Evolutionary conservation across 2,888 invertebrate species (phyloP).

Genomic region (Scaptomyza reducta): DNA sequence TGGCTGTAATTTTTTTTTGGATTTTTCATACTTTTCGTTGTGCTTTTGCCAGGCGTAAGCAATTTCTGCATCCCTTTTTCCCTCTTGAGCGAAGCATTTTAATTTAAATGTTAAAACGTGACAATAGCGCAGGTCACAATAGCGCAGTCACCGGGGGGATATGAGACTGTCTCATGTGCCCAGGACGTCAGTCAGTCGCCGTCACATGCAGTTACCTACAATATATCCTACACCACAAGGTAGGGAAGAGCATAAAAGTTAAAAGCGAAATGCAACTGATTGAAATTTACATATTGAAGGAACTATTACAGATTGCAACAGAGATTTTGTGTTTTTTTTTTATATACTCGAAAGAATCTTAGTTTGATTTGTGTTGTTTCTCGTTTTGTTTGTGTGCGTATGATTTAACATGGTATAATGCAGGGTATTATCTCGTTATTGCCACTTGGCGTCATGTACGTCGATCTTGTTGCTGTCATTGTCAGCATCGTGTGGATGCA

Average conservation of each 20-base stretch:
- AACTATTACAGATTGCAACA: background rate
- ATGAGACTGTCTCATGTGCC: slow-evolving; percentile 55
- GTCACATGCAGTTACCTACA: slow-evolving; percentile 35
- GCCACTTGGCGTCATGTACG: slow-evolving; percentile 13
- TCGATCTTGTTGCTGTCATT: slow-evolving; percentile 49
- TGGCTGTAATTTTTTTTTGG: slow-evolving; percentile 56
- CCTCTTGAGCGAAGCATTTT: slow-evolving; percentile 76
- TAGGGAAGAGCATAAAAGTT: background rate
- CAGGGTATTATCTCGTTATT: slow-evolving; percentile 51
- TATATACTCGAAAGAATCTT: background rate
- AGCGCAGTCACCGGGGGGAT: slow-evolving; percentile 49
- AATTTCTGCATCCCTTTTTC: slow-evolving; percentile 53
- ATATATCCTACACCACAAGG: slow-evolving; percentile 2
- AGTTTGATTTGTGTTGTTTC: background rate
- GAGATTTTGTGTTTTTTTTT: background rate
- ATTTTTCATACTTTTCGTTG: slow-evolving; percentile 11
- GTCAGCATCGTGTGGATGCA: slow-evolving; percentile 35
- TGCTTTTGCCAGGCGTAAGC: slow-evolving; percentile 55
- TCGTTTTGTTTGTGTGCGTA: background rate
- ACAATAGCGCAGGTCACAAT: slow-evolving; percentile 75
- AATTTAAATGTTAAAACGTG: slow-evolving; percentile 79
- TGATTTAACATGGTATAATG: background rate
- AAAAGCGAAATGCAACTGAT: background rate
- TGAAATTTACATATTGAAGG: background rate
- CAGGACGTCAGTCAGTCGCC: slow-evolving; percentile 62